Conservation (phyloP, 2,113 vertebrate genomes). For the Hoplias malabaricus region DNA sequence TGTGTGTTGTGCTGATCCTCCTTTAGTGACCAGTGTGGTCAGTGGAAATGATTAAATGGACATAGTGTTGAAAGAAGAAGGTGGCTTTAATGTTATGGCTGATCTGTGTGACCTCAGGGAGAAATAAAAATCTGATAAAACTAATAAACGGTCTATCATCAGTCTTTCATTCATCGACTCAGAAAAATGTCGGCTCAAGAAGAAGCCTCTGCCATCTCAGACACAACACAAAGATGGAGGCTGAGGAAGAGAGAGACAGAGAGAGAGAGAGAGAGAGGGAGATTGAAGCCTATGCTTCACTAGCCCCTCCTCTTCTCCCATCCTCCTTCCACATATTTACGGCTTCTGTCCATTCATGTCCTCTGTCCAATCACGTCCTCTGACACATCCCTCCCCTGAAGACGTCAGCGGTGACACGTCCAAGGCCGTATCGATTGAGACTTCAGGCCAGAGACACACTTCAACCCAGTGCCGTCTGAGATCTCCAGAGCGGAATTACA, state of each 20-base stretch:
- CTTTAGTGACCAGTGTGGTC: too few species aligned
- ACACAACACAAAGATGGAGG: not conserved
- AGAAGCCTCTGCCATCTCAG: not conserved
- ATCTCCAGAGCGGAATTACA: not conserved
- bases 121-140: too few species aligned
- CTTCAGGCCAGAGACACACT: constrained; percentile 7
- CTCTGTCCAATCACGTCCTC: constrained; percentile 5
- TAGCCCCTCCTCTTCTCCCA: not conserved
- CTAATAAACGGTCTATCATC: too few species aligned
- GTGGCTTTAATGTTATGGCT: too few species aligned
- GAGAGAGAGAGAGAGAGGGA: not conserved
- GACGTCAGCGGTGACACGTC: constrained; percentile 21
- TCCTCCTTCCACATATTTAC: not conserved
- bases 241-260: not conserved
- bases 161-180: too few species aligned
- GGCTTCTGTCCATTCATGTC: not conserved
- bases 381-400: not conserved
- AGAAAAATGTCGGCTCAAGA: too few species aligned
- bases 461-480: not conserved
- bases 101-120: too few species aligned
- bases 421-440: constrained; percentile 17
- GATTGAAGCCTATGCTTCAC: not conserved
- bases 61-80: too few species aligned
- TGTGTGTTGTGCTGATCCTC: too few species aligned
- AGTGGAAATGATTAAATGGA: too few species aligned